Base-by-base conservation (phyloP, 2,888 invertebrate species). In the Neoaliturus tenellus region DNA sequence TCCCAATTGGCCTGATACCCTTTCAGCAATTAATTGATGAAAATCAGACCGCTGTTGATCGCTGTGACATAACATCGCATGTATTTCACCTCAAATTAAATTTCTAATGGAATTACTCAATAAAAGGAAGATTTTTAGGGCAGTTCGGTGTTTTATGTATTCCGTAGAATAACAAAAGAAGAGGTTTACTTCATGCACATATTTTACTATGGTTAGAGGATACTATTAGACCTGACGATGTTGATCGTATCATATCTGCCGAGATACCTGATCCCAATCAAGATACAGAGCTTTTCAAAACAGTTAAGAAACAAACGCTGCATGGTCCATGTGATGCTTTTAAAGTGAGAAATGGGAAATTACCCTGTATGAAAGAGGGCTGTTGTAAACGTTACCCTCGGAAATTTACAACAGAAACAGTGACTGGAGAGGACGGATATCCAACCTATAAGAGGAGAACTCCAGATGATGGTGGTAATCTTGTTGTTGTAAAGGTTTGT, bases 321-420 rank as follows among this genome's bases (percentile, higher is more conserved):
- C 90, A 90, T 88, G 89, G 89, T 25, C 89, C 89, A 17, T 90
- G 90, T 86, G 89, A 89, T 8, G 41, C n/a, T n/a, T 71, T 87
- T n/a, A 90, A 89, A 86, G 17, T 44, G 8, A 44, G 44, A n/a
- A n/a, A n/a, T n/a, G n/a, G n/a, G 39, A 85, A 86, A 28, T 88
- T 89, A 28, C 89, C 89, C 1, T 91, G 90, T 87, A 91, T 90
- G 90, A 84, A 62, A n/a, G 86, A 86, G 85, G 62, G 17, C 17
- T 88, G 88, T 84, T 85, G 84, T 2, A 88, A 88, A 62, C 14
- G 80, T 71, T 88, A 86, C 82, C 87, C 87, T 82, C 1, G 86
- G 85, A 20, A 28, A 62, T 62, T 62, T 31, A 3, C 31, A 14
- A 25, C 6, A 28, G 87, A 88, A 48, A 88, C 87, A 17, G 82